A percentile compares a stretch with the other conserved stretches of the same genome.
phyloP scores from a whole-genome alignment of 2,113 vertebrate genomes.

The Redunca redunca region DNA sequence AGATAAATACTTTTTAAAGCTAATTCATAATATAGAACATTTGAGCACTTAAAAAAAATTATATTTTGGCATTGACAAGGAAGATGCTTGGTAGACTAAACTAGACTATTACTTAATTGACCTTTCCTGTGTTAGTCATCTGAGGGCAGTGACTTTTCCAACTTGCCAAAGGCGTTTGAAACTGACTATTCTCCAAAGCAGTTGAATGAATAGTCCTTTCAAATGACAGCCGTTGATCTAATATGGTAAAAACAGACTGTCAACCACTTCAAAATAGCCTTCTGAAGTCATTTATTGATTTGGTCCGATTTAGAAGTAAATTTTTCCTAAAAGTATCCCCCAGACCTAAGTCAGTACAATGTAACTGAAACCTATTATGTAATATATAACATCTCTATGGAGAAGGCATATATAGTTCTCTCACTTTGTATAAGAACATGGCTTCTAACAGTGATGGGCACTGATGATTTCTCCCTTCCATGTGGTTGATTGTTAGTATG shows the following conservation, averaged over 20 bases:
- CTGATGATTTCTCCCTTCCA: background rate
- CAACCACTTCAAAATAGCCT: background rate
- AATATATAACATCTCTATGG: background rate
- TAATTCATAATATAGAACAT: background rate
- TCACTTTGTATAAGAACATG: background rate
- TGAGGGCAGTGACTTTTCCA: constrained; percentile 2
- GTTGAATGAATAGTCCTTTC: constrained; percentile 10
- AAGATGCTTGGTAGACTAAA: background rate
- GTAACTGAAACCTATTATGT: background rate
- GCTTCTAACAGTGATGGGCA: background rate
- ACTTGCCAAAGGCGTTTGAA: background rate
- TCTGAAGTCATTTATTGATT: constrained; percentile 20
- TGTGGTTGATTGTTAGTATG: background rate
- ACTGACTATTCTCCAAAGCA: background rate
- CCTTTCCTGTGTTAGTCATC: background rate
- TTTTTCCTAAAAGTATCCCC: background rate
- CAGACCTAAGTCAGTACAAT: background rate
- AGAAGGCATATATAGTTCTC: background rate
- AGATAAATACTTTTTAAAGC: background rate
- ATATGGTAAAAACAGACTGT: background rate
- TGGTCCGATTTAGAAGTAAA: background rate
- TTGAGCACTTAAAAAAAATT: background rate
- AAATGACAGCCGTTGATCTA: background rate
- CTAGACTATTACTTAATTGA: background rate
- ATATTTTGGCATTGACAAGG: background rate